Percentiles rank a stretch among this genome's conserved stretches.
phyloP scores from a whole-genome alignment of 2,888 invertebrate species.

The Parthenolecanium corni region DNA sequence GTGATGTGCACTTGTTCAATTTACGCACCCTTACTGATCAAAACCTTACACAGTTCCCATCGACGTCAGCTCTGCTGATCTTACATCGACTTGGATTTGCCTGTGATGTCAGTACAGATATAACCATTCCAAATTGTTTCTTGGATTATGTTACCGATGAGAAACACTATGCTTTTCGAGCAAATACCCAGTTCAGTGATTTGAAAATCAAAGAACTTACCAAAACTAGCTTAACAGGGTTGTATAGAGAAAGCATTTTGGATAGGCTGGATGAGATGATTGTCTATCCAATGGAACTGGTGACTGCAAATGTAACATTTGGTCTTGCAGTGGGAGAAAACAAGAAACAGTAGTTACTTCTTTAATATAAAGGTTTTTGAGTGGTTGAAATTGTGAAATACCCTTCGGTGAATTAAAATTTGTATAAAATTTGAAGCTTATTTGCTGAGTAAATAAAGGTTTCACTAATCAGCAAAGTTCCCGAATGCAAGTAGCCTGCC shows the following conservation, averaged over 20 bases:
- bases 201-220: conserved; percentile 40
- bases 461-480: too few species aligned
- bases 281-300: conserved; percentile 34
- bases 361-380: too few species aligned
- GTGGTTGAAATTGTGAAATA: too few species aligned
- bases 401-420: too few species aligned
- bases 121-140: conserved; percentile 34
- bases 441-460: too few species aligned
- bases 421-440: too few species aligned
- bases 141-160: conserved; percentile 22
- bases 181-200: conserved; percentile 40
- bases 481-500: too few species aligned
- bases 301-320: conserved; percentile 35
- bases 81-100: conserved; percentile 67
- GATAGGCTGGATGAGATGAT: conserved; percentile 33
- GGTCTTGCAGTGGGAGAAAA: too few species aligned
- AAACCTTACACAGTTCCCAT: conserved; percentile 64
- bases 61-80: conserved; percentile 60
- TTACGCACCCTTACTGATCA: conserved; percentile 69
- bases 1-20: conserved; percentile 67
- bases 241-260: conserved; percentile 37
- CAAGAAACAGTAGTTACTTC: too few species aligned
- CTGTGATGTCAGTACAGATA: conserved; percentile 46
- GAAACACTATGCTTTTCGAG: conserved; percentile 34
- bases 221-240: conserved; percentile 51